Conservation (phyloP, 2,113 vertebrate species). For the Empidonax traillii region DNA sequence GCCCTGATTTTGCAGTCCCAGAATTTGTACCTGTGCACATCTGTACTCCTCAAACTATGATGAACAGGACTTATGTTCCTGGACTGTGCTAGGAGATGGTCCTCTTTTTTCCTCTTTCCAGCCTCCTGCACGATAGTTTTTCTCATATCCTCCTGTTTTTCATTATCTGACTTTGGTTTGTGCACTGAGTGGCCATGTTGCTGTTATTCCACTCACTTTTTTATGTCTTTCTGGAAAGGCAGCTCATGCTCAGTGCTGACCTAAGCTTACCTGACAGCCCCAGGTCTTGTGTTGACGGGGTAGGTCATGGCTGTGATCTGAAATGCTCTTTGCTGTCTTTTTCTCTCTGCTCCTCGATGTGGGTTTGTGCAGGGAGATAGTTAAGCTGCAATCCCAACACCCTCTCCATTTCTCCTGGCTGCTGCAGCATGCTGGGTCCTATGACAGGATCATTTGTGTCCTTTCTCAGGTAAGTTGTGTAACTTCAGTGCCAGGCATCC, state of each 20-base stretch:
- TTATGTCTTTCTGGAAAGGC: background rate
- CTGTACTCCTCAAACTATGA: background rate
- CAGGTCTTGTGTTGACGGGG: background rate
- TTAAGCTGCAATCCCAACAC: background rate
- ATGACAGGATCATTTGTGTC: background rate
- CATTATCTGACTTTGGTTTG: background rate
- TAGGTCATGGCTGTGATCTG: background rate
- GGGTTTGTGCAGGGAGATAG: background rate
- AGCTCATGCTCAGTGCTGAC: background rate
- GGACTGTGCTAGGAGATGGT: background rate
- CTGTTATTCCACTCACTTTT: background rate
- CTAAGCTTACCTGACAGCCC: constrained; percentile 21
- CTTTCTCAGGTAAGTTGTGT: background rate
- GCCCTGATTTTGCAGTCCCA: background rate
- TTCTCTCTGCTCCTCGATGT: background rate
- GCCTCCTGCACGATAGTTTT: background rate
- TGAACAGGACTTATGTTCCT: background rate
- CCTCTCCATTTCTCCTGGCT: background rate
- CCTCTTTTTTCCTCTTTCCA: background rate
- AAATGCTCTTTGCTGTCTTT: constrained; percentile 20
- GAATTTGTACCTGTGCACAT: background rate
- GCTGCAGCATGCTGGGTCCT: background rate
- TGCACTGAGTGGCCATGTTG: background rate
- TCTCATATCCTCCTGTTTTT: background rate
- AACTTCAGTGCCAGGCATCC: background rate